Evolutionary conservation across 2,888 invertebrate species (phyloP), one percentile per base, ranked within the genome.

Genomic region (Acleris laterana): DNA sequence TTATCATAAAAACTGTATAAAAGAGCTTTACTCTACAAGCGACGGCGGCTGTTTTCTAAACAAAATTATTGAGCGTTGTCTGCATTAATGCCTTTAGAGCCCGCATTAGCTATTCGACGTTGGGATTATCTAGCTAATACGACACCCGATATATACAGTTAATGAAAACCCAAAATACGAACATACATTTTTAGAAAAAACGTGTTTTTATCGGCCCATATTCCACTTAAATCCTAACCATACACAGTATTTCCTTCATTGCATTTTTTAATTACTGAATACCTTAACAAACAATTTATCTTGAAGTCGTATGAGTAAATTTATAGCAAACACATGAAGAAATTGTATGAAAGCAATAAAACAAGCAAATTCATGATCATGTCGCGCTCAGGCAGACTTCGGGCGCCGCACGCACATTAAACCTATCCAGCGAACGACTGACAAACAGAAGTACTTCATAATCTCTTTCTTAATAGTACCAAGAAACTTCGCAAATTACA

Each of bases 341-440:
- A 85, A 85, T 83, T 84, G 86, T 81, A 86, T 83, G 81, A 77
- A 75, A 82, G 84, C 74, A 87, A 89, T 89, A 90, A 87, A 87
- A 83, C 81, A 79, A 76, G 83, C 78, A 77, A 81, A 81, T 84
- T 85, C 84, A 85, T 80, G 77, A 81, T 81, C 78, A 82, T 83
- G 79, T 81, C 89, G 83, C 89, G 84, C 76, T 72, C 46, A 38
- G 38, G 6, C 88, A 88, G 89, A 90, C 89, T 85, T 81, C 73
- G 85, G 90, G 88, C 89, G 89, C 89, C 89, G 76, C 77, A 80
- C 82, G 78, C 78, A 80, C 78, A 72, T 72, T 62, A 51, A 61
- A 64, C 46, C 67, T 74, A 76, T 69, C 73, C 68, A 32, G 56
- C 56, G 51, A 51, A 44, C 46, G 16, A 51, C 50, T 57, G 28